Conservation (phyloP, 2,888 invertebrate species). For the Thera britannica region DNA sequence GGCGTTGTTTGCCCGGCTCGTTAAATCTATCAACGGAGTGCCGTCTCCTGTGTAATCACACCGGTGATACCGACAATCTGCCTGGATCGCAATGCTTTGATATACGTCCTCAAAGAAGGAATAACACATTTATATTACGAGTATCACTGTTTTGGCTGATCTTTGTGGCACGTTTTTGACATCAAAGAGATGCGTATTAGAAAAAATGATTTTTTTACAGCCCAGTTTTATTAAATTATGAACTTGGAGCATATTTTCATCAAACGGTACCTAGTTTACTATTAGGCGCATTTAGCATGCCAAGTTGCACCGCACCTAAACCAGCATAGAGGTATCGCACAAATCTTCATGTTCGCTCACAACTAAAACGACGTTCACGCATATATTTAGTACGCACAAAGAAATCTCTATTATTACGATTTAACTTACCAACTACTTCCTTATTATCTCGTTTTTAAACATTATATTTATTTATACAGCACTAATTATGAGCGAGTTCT, state of each 20-base stretch:
- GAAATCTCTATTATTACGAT: slow-evolving; percentile 77
- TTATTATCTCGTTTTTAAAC: slow-evolving; percentile 78
- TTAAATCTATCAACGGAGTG: slow-evolving; percentile 75
- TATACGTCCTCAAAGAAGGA: slow-evolving; percentile 73
- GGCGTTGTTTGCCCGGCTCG: slow-evolving; percentile 72
- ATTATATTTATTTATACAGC: slow-evolving; percentile 77
- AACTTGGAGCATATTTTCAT: background rate
- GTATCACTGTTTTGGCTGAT: slow-evolving; percentile 44
- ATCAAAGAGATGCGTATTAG: slow-evolving; percentile 20
- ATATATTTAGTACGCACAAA: slow-evolving; percentile 77
- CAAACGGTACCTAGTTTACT: slow-evolving; percentile 3
- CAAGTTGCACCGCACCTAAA: background rate
- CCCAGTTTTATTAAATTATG: background rate
- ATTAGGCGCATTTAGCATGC: background rate
- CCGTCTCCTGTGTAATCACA: slow-evolving; percentile 82
- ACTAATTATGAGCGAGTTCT: slow-evolving; percentile 78
- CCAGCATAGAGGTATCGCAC: background rate
- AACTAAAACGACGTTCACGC: slow-evolving; percentile 64
- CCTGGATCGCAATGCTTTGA: slow-evolving; percentile 75
- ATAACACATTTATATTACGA: slow-evolving; percentile 71
- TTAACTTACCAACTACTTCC: slow-evolving; percentile 74
- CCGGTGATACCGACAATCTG: slow-evolving; percentile 75
- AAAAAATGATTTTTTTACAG: slow-evolving; percentile 32
- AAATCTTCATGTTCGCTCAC: slow-evolving; percentile 51
- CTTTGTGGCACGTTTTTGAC: slow-evolving; percentile 16